Evolutionary conservation across 2,797 vertebrate genomes (phyloP), one percentile per base, ranked within the genome.

Genomic region (Tokudaia tokunoshimensis): DNA sequence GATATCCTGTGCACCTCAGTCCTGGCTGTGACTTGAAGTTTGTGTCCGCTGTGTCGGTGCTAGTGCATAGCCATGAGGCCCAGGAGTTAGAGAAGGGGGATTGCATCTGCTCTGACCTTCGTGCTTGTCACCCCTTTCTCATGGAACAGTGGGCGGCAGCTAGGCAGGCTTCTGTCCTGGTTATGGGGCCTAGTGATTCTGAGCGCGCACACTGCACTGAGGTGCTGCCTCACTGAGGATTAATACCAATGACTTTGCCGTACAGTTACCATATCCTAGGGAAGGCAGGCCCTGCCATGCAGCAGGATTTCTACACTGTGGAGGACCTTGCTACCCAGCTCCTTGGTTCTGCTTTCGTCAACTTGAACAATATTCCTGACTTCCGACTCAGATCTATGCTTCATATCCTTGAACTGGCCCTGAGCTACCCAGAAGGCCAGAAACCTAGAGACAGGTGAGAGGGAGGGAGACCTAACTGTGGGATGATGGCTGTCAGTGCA

Each of bases 271-370:
- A 99, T n/a, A 98, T 99, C 96, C 98, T 99, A 44, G 99, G 99
- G 67, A 99, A 99, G 82, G 99, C 99, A 34, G 99, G 99, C 50
- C 98, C 98, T n/a, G 99, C 99, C 93, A 99, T 99, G 98, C 99
- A 99, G 95, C 99, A 99, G 98, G 99, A 99, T 59, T 99, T 99
- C 98, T 99, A 99, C 98, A 99, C 98, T 0, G 99, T 99, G 20
- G 99, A 99, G 34, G 99, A 99, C 67, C 96, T 99, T 8, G 99
- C 99, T 29, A 98, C 98, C 89, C 99, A 99, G 97, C 98, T 99
- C 44, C 98, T 99, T 20, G 99, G 98, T 92, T 99, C 99, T 9
- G 99, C 98, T 93, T 99, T 99, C 13, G 96, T 99, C 97, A 99
- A 99, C 97, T 98, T 99, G 80, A 99, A 99, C 97, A 99, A 99